Evolutionary conservation across 2,888 invertebrate genomes (phyloP).

Genomic region (Oxytorus armatus): DNA sequence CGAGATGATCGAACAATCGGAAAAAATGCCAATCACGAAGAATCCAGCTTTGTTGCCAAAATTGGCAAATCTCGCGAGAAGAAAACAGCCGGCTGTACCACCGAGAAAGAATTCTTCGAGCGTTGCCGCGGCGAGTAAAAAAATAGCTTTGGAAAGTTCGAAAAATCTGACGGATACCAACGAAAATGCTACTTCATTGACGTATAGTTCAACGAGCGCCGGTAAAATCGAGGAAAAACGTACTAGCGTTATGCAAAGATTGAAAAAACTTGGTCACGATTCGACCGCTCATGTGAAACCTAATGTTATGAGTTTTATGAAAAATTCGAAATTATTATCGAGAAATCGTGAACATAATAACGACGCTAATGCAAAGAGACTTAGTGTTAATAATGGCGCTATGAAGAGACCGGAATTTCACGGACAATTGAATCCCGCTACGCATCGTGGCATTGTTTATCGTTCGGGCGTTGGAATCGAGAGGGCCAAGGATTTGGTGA

Average conservation of each 20-base stretch:
- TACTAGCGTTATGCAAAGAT: slow-evolving; percentile 77
- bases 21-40: slow-evolving; percentile 68
- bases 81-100: slow-evolving; percentile 81
- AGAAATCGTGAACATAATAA: slow-evolving; percentile 73
- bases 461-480: slow-evolving; percentile 81
- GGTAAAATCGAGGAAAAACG: slow-evolving; percentile 72
- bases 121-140: slow-evolving; percentile 68
- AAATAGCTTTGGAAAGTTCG: slow-evolving; percentile 42
- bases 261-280: slow-evolving; percentile 77
- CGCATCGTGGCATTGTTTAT: slow-evolving; percentile 88
- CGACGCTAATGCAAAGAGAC: slow-evolving; percentile 67
- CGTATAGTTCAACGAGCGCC: not conserved
- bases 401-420: slow-evolving; percentile 86
- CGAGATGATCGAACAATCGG: slow-evolving; percentile 73
- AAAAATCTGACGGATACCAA: not conserved
- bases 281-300: slow-evolving; percentile 77
- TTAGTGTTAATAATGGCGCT: slow-evolving; percentile 66
- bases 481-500: slow-evolving; percentile 90
- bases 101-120: slow-evolving; percentile 72
- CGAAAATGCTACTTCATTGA: not conserved
- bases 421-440: slow-evolving; percentile 84
- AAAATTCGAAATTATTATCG: slow-evolving; percentile 76
- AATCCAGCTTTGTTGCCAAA: slow-evolving; percentile 80
- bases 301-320: slow-evolving; percentile 79
- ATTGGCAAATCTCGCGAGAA: slow-evolving; percentile 75